Conservation (phyloP, 1,140 invertebrate species). For the Pseudoatta argentina region DNA sequence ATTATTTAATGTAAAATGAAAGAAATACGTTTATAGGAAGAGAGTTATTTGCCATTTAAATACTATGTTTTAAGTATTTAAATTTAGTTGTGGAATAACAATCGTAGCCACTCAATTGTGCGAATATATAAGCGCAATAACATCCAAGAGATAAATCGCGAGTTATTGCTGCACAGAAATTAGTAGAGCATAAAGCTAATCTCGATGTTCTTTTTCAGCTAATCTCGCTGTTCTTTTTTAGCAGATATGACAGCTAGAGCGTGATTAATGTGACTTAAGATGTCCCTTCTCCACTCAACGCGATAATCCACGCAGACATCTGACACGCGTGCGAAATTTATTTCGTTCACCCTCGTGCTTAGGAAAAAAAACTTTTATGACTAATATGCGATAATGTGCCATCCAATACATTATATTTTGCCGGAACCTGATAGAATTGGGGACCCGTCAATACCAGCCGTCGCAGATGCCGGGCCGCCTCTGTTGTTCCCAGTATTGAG, state of each 20-base stretch:
- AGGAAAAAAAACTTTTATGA: constrained; percentile 78
- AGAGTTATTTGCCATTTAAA: background rate
- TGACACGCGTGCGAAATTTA: constrained; percentile 73
- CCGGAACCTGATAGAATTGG: constrained; percentile 77
- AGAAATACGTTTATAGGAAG: background rate
- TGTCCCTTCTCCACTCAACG: constrained; percentile 12
- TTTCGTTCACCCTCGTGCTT: constrained; percentile 29
- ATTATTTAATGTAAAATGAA: background rate
- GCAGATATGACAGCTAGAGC: background rate
- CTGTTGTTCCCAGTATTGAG: constrained; percentile 29
- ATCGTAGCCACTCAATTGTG: background rate
- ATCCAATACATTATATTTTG: constrained; percentile 79
- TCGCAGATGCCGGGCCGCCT: constrained; percentile 71
- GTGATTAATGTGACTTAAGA: constrained; percentile 57
- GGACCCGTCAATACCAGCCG: constrained; percentile 80
- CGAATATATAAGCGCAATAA: background rate
- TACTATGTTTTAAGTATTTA: background rate
- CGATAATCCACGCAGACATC: constrained; percentile 69
- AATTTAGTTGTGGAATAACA: background rate
- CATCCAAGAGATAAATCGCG: background rate
- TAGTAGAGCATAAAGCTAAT: constrained; percentile 26
- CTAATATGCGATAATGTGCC: constrained; percentile 80
- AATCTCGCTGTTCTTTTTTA: constrained; percentile 20
- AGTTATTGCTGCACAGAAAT: constrained; percentile 9
- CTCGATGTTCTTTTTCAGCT: constrained; percentile 5